These are phyloP conservation scores for Geopemphigus sp. DNA, from an alignment of 1,140 invertebrate genomes.

Conservation along the genomic window DNA sequence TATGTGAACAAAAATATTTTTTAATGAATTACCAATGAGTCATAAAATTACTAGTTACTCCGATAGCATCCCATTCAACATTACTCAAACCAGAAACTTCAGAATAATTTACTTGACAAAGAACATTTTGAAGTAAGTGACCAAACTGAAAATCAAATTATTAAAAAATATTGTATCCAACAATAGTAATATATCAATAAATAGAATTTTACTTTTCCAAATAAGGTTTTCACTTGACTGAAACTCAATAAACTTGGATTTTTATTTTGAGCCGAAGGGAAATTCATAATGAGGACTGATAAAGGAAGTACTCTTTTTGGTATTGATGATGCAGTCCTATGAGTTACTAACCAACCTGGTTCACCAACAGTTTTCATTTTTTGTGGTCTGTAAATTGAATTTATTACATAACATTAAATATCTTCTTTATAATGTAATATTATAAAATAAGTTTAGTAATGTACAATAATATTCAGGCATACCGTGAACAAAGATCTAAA, in stretches of 20 bases:
- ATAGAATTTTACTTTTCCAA: conserved; percentile 47
- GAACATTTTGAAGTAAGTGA: conserved; percentile 74
- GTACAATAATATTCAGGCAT: conserved; percentile 47
- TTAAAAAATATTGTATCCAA: background rate
- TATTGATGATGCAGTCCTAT: conserved; percentile 42
- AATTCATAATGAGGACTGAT: conserved; percentile 45
- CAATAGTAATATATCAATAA: background rate
- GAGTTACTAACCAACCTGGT: conserved; percentile 41
- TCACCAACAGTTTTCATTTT: conserved; percentile 43
- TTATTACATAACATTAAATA: background rate
- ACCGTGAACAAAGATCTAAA: conserved; percentile 75
- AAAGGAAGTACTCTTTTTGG: conserved; percentile 49
- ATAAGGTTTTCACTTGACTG: conserved; percentile 72
- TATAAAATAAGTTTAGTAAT: conserved; percentile 18
- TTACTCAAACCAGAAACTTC: conserved; percentile 80
- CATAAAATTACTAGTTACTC: conserved; percentile 77
- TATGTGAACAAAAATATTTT: conserved; percentile 2
- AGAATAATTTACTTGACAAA: conserved; percentile 76
- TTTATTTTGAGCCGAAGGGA: conserved; percentile 60
- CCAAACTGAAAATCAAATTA: conserved; percentile 70
- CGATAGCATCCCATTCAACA: conserved; percentile 87
- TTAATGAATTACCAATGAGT: conserved; percentile 64
- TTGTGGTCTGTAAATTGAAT: conserved; percentile 22
- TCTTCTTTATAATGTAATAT: background rate
- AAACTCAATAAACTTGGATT: conserved; percentile 72